phyloP scores from a whole-genome alignment of 2,113 vertebrate species.

The Isurus oxyrinchus region DNA sequence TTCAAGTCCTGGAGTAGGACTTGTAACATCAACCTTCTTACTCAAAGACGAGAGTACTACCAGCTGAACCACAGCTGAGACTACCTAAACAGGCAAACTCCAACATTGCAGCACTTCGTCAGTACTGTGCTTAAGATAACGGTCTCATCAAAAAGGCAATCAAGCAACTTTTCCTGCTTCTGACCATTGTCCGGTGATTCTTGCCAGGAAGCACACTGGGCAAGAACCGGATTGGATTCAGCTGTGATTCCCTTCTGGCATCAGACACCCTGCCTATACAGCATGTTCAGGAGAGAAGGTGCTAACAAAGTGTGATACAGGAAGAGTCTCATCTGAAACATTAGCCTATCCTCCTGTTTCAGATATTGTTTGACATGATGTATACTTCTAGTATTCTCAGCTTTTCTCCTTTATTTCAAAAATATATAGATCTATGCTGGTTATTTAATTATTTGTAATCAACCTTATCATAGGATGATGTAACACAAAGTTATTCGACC shows the following conservation, averaged over 20 bases:
- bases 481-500: not conserved
- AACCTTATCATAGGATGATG: not conserved
- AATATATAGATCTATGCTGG: not conserved
- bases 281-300: not conserved
- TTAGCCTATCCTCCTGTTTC: not conserved
- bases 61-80: too few species aligned
- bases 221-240: not conserved
- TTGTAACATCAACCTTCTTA: too few species aligned
- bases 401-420: not conserved
- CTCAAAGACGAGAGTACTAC: too few species aligned
- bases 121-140: not conserved
- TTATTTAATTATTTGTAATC: not conserved
- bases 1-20: too few species aligned
- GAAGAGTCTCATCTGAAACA: not conserved
- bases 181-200: not conserved
- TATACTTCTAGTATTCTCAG: not conserved
- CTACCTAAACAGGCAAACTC: not conserved
- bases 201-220: not conserved
- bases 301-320: not conserved
- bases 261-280: not conserved
- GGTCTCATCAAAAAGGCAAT: not conserved
- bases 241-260: not conserved
- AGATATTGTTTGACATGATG: not conserved
- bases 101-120: not conserved
- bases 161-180: not conserved